Evolutionary conservation across 2,888 invertebrate genomes (phyloP), one percentile per base, ranked within the genome.

Genomic region (Drosophila histrio): DNA sequence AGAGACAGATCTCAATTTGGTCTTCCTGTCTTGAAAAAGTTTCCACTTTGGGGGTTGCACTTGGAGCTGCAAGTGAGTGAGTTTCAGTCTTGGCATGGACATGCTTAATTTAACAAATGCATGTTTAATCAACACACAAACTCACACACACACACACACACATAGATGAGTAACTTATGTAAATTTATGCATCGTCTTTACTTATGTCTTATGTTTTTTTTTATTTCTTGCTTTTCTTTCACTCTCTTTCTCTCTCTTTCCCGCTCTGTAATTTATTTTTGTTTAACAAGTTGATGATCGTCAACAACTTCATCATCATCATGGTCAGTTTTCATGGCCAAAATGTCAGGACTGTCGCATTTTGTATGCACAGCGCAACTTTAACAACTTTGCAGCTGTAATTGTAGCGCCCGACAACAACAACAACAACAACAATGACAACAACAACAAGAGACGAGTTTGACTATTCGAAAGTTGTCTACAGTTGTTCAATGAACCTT

Each of bases 31-130:
- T 56, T 36, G 34, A 8, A 19, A 19, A 34, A 13, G 28, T 22
- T 53, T 56, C 26, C 34, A 52, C 46, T 54, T 38, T 53, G 30
- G 49, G 49, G 26, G 64, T 30, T 43, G 36, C 28, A 22, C 17
- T 60, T 44, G 65, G 28, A 41, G 52, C 53, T 67, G 68, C 39
- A 11, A 19, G 22, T 46, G 19, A 28, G 46, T 32, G 36, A 36
- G 17, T 36, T 21, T 22, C 1, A 26, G 15, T 61, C 41, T 43
- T 26, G 11, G 8, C 52, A 44, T 57, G 59, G 65, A 59, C 59
- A 72, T 73, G 83, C 81, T 72, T 71, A 84, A 84, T 84, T 83
- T 75, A 84, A 75, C 77, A 79, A 84, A 75, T 73, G 73, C 73
- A 77, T 76, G 74, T 66, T 77, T 77, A 66, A 75, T 66, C 60